Percentiles rank a stretch among this genome's conserved stretches.
phyloP scores from a whole-genome alignment of 2,888 invertebrate species.

The Pteria penguin region DNA sequence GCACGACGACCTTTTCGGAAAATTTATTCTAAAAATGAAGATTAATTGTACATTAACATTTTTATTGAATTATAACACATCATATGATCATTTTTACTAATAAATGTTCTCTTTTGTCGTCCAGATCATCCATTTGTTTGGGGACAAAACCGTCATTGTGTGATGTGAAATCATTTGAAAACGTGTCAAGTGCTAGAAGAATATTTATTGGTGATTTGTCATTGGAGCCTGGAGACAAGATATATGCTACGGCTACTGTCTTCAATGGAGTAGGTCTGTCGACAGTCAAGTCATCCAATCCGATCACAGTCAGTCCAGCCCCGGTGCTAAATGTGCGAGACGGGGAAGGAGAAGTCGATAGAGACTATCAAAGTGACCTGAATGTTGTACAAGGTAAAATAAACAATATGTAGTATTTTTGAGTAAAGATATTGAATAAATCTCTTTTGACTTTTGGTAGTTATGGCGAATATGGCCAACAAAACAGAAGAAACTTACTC shows the following conservation, averaged over 20 bases:
- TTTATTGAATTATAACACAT: no score
- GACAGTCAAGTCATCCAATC: slow-evolving; percentile 46
- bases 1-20: no score
- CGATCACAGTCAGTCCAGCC: slow-evolving; percentile 56
- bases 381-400: slow-evolving; percentile 53
- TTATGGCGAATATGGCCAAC: no score
- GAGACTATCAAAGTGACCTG: slow-evolving; percentile 55
- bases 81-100: no score
- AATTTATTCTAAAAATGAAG: no score
- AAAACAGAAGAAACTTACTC: no score
- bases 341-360: slow-evolving; percentile 47
- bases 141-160: background rate
- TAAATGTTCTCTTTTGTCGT: no score
- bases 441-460: no score
- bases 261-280: slow-evolving; percentile 45
- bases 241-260: slow-evolving; percentile 7
- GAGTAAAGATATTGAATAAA: no score
- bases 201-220: background rate
- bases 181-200: background rate
- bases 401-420: no score
- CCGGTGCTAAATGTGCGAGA: slow-evolving; percentile 50
- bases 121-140: background rate
- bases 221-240: background rate
- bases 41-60: no score
- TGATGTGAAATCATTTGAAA: background rate